Evolutionary conservation across 2,113 vertebrate species (phyloP), one percentile per base, ranked within the genome.

Genomic region (Cynoglossus semilaevis): DNA sequence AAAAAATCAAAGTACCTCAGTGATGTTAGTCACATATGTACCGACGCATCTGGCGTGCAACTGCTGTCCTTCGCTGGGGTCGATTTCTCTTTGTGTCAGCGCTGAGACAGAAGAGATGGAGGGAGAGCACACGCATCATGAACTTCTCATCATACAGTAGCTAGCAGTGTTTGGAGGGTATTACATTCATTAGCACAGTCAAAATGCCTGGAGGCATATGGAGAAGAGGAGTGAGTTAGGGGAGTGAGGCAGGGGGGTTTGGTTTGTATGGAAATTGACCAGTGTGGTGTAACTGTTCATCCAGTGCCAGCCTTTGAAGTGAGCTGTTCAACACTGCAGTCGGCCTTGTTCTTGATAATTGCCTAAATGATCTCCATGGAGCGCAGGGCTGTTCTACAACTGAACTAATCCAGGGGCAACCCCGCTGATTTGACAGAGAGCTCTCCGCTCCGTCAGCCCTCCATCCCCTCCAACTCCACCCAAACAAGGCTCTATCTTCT

Each of bases 321-420:
- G 85, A 83, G 88, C 86, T 89, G 88, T 88, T 88, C 81, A 69
- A 76, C 88, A 76, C 84, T 80, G 79, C 80, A 76, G 81, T 82
- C 74, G 55, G 76, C 90, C 91, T 91, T 92, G 90, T 92, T 92
- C 91, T 91, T 89, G 87, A 80, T 92, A 92, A 92, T 92, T 92
- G 88, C 88, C 87, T 92, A 92, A 92, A 91, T 90, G 91, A 90
- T 91, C 91, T 92, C 91, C 74, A 63, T 71, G 90, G 88, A 91
- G 88, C 72, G 67, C 54, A 2, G 87, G 81, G 81, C 83, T 84
- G 84, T 72, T 83, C 74, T 88, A 88, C 91, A 91, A 86, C 85
- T 79, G 73, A 87, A 82, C 87, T 89, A 91, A 92, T 91, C 88
- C 85, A 84, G 81, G 76, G 87, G 82, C 85, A 85, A 83, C 88